Base-by-base conservation (phyloP, 1,140 invertebrate genomes). In the Caenorhabditis remanei region DNA sequence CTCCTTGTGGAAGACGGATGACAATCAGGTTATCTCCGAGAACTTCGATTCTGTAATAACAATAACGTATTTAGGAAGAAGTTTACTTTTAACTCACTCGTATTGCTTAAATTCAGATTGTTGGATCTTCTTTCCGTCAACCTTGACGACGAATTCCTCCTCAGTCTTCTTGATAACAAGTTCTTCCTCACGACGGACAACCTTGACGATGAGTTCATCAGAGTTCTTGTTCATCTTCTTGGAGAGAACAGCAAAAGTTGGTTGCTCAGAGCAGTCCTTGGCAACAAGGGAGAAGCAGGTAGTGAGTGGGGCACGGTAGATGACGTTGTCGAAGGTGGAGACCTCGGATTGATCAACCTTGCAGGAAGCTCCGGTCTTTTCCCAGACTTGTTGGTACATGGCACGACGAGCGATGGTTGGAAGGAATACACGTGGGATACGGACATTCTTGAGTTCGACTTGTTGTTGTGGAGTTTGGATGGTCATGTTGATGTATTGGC, bases 191-290 rank as follows among this genome's bases (percentile, higher is more conserved):
- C 71, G 61, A 43, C 48, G 53, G 24, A 88, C 43, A 40, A 88
- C 24, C 84, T 87, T 85, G 16, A 88, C 21, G 41, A 67, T 82
- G 41, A 65, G 71, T 43, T 87, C 50, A 19, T 89, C 88, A 19
- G n/a, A 24, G 63, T 85, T 79, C 50, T 87, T 67, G 40, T 67
- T 53, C 14, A 67, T 19, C 14, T 71, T 83, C 87, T 87, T 89
- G 65, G 84, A n/a, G 21, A 91, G 71, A 61, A 90, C 90, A 50
- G 90, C 90, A 88, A 91, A 90, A 21, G 82, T 55, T 50, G 90
- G 90, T 71, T 87, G 24, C 21, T 89, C 85, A 43, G 89, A 89
- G 85, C 90, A 90, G 56, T 90, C 90, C 90, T 90, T 90, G 85
- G 90, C 90, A 6, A 90, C 24, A 53, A 91, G 89, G 19, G 89